phyloP scores from a whole-genome alignment of 2,797 vertebrate genomes.

The Takifugu ocellatus region DNA sequence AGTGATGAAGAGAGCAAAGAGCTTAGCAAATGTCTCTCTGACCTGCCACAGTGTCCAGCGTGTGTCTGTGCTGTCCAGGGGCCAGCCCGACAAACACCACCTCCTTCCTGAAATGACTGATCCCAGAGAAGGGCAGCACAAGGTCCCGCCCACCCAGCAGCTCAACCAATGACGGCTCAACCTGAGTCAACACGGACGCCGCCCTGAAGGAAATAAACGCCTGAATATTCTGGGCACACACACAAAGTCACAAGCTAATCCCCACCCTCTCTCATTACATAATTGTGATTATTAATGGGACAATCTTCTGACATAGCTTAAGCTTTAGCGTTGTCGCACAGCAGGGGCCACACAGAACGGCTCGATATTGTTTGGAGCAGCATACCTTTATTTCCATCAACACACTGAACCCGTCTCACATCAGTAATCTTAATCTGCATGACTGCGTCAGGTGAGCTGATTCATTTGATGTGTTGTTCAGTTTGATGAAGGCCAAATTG shows the following conservation, averaged over 20 bases:
- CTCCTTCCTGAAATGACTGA: conserved; percentile 87
- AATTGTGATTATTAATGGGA: conserved; percentile 56
- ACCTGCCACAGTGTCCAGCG: conserved; percentile 87
- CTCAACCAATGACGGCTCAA: conserved; percentile 76
- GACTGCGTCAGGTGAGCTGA: too few relatives aligned
- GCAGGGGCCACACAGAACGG: not conserved
- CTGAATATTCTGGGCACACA: conserved; percentile 24
- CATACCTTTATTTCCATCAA: too few relatives aligned
- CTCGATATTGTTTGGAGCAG: too few relatives aligned
- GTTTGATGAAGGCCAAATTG: not conserved
- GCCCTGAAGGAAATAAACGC: conserved; percentile 72
- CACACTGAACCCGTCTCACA: too few relatives aligned
- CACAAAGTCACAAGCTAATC: conserved; percentile 49
- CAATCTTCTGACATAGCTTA: conserved; percentile 54
- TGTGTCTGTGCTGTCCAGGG: conserved; percentile 74
- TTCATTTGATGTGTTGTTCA: not conserved
- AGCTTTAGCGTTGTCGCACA: conserved; percentile 25
- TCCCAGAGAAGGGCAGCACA: conserved; percentile 84
- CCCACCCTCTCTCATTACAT: conserved; percentile 50
- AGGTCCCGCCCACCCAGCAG: conserved; percentile 81
- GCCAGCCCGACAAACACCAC: conserved; percentile 87
- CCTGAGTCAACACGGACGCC: conserved; percentile 76
- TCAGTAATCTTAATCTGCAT: too few relatives aligned
- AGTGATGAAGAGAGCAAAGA: not conserved
- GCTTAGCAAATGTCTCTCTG: conserved; percentile 34